Evolutionary conservation across 2,113 vertebrate species (phyloP), one percentile per base, ranked within the genome.

Genomic region (Myotis davidii): DNA sequence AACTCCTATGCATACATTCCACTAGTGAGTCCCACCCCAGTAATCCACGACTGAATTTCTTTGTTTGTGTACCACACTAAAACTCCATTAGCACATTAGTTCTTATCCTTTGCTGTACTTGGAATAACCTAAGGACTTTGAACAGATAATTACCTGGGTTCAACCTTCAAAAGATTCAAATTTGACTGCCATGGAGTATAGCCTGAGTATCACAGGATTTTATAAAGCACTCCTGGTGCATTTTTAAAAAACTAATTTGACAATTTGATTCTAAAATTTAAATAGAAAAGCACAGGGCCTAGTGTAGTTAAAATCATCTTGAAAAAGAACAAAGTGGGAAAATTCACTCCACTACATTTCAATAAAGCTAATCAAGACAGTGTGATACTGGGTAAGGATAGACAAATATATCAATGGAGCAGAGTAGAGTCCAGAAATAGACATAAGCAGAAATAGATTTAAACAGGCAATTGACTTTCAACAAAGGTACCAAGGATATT

Each of bases 401-500:
- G 85, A 91, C n/a, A 92, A 37, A 78, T 54, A 20, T 17, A 67
- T 64, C 74, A 95, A 27, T 70, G 52, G 39, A 90, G 32, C 29
- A 70, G 70, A 85, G 79, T 1, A 50, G 29, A 21, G 9, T 78
- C 34, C 70, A 86, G 34, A 76, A 91, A 83, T 12, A 94, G 73
- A 85, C 27, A 61, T 48, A 88, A 86, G 69, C 52, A 93, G n/a
- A 88, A 89, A 70, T 0, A 54, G 37, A 93, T 48, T 85, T 56
- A 64, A 86, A 78, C 29, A 85, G 64, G n/a, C 37, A 78, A 84
- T 0, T 56, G 86, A 92, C 76, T 95, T 89, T 70, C 74, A 93
- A 88, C 52, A 56, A 97, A 93, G 69, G 32, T 10, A 23, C 52
- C n/a, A 73, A 90, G 13, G 56, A 93, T 50, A 90, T 73, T 90